These are phyloP conservation scores for Ctena decussata DNA, from an alignment of 2,888 invertebrate species.

Conservation along the genomic window DNA sequence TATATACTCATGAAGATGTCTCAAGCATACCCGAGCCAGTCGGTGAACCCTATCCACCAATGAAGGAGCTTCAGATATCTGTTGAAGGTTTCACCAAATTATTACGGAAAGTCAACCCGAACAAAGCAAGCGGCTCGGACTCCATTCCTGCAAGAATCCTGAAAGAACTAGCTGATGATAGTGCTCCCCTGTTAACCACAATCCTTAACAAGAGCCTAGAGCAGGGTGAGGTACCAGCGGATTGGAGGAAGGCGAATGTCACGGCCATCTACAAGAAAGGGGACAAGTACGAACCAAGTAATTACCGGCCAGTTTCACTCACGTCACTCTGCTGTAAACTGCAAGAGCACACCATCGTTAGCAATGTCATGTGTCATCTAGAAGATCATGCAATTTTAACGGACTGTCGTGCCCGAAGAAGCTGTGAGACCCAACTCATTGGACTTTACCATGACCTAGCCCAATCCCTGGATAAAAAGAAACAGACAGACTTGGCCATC, in stretches of 20 bases:
- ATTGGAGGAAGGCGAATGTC: not conserved
- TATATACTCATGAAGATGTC: not conserved
- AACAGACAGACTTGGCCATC: not conserved
- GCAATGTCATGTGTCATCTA: not conserved
- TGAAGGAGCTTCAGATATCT: not conserved
- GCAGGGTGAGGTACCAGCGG: not conserved
- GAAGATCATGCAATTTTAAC: not conserved
- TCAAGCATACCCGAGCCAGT: not conserved
- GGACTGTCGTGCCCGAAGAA: not conserved
- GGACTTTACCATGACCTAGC: not conserved
- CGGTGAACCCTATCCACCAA: not conserved
- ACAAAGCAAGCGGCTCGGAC: not conserved
- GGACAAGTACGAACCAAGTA: not conserved
- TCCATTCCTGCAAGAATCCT: not conserved
- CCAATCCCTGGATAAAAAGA: not conserved
- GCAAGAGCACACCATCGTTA: not conserved
- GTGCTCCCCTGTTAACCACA: not conserved
- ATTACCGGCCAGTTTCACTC: not conserved
- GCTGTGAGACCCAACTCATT: conserved; percentile 10
- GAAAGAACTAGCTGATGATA: not conserved
- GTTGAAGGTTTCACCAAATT: not conserved
- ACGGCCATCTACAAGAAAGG: not conserved
- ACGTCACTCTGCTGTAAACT: not conserved
- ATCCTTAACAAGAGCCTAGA: not conserved
- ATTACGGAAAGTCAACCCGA: not conserved